Evolutionary conservation across 1,140 invertebrate genomes (phyloP), one percentile per base, ranked within the genome.

Genomic region (Atta colombica): DNA sequence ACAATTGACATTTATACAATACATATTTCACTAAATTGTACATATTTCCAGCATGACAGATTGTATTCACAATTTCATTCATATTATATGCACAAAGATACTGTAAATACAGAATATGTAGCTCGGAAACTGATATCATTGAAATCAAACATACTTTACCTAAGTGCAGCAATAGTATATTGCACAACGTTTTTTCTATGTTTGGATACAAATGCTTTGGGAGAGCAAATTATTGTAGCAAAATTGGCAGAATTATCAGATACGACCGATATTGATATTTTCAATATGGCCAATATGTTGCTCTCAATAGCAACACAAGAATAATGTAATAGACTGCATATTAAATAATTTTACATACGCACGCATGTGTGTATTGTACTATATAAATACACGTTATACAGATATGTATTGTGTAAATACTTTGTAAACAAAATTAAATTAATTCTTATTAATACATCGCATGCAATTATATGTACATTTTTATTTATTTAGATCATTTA

Each of bases 241-340:
- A 90, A 91, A 55, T 81, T 91, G 45, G 88, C 82, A 10, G 28
- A 90, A 21, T 85, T 90, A n/a, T 14, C 80, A 60, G 51, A 81
- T 58, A 63, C 88, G 51, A 65, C 35, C 0, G 1, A 21, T 3
- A 60, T n/a, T 63, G 80, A 87, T 60, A 85, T 91, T 45, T 87
- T 28, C 45, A 12, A 77, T 45, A 89, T 87, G 87, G 87, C 90
- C 12, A 87, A 89, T 28, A 77, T 66, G 16, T 55, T 91, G 16
- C 51, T 87, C 28, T 16, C 61, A 18, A 78, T 91, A 55, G 72
- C 63, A 1, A 53, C 53, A 28, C 31, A 28, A 45, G 14, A 28
- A 0, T 35, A 39, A 31, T 16, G 10, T 39, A n/a, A 77, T 7
- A 5, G 39, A 16, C 25, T 49, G 3, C 55, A 61, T 21, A 61